Percentiles rank a stretch among this genome's conserved stretches.
Evolutionary conservation across 2,888 invertebrate genomes (phyloP).

Genomic region (Steinernema hermaphroditum): DNA sequence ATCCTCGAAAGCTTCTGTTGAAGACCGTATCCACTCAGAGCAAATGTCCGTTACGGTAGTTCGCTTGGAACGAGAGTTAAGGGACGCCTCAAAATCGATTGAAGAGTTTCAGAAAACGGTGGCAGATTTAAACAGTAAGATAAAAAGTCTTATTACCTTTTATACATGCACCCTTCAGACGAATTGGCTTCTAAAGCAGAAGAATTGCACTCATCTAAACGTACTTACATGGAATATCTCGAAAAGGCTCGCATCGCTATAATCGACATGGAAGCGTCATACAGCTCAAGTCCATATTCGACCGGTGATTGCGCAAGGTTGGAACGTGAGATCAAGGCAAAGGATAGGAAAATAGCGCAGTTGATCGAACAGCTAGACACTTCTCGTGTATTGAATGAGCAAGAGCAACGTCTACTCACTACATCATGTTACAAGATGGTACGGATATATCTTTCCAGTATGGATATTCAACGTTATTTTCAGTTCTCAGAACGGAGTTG

Average conservation of each 20-base stretch:
- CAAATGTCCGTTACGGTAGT: slow-evolving; percentile 5
- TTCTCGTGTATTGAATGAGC: slow-evolving; percentile 7
- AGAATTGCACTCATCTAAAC: not conserved
- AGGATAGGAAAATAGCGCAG: not conserved
- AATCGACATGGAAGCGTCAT: not conserved
- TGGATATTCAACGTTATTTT: too few relatives aligned
- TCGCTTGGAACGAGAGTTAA: slow-evolving; percentile 8
- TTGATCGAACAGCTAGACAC: slow-evolving; percentile 11
- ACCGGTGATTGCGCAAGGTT: not conserved
- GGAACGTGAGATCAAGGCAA: not conserved
- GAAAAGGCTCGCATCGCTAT: not conserved
- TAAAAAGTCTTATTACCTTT: too few relatives aligned
- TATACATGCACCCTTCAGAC: too few relatives aligned
- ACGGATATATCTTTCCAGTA: not conserved
- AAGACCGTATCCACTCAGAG: not conserved
- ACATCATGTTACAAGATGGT: slow-evolving; percentile 17
- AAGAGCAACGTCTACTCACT: slow-evolving; percentile 1
- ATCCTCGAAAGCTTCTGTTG: slow-evolving; percentile 2
- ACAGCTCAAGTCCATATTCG: not conserved
- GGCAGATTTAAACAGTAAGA: not conserved
- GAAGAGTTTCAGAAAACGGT: not conserved
- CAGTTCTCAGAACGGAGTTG: too few relatives aligned
- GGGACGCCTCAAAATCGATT: not conserved
- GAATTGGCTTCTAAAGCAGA: not conserved
- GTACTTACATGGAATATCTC: not conserved